Percentiles rank a stretch among this genome's conserved stretches.
Evolutionary conservation across 2,797 vertebrate genomes (phyloP).

Genomic region (Cryptoblepharus egeriae): DNA sequence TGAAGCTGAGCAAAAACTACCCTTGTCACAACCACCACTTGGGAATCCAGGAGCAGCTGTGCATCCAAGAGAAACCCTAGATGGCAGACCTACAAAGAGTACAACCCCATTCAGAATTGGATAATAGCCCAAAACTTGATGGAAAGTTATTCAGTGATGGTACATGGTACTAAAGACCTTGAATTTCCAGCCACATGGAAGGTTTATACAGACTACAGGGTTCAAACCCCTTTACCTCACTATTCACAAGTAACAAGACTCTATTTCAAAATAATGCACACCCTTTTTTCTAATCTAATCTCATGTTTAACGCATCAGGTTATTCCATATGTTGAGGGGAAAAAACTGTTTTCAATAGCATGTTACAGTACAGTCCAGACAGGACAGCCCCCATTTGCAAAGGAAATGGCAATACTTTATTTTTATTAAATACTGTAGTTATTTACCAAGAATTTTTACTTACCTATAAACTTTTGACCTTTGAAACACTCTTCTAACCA

Average conservation of each 20-base stretch:
- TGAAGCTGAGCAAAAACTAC: too few relatives aligned
- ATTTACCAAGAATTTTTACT: slow-evolving; percentile 44
- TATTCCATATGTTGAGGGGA: neutral
- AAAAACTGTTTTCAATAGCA: neutral
- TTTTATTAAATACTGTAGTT: neutral
- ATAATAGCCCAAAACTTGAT: too few relatives aligned
- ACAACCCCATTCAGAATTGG: too few relatives aligned
- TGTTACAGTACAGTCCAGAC: neutral
- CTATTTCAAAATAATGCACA: neutral
- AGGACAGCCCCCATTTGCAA: neutral
- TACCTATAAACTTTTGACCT: slow-evolving; percentile 92
- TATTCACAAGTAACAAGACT: neutral
- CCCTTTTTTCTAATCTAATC: too few relatives aligned
- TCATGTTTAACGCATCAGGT: too few relatives aligned
- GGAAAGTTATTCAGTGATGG: too few relatives aligned
- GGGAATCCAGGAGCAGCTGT: too few relatives aligned
- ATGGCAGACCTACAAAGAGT: too few relatives aligned
- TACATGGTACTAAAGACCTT: neutral
- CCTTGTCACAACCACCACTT: too few relatives aligned
- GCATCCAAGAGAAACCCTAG: too few relatives aligned
- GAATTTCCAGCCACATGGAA: neutral
- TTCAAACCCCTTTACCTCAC: neutral
- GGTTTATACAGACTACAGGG: too few relatives aligned
- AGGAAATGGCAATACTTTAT: neutral
- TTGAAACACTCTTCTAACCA: slow-evolving; percentile 98